Evolutionary conservation across 2,797 vertebrate species (phyloP), one percentile per base, ranked within the genome.

Genomic region (Gymnothorax javanicus): DNA sequence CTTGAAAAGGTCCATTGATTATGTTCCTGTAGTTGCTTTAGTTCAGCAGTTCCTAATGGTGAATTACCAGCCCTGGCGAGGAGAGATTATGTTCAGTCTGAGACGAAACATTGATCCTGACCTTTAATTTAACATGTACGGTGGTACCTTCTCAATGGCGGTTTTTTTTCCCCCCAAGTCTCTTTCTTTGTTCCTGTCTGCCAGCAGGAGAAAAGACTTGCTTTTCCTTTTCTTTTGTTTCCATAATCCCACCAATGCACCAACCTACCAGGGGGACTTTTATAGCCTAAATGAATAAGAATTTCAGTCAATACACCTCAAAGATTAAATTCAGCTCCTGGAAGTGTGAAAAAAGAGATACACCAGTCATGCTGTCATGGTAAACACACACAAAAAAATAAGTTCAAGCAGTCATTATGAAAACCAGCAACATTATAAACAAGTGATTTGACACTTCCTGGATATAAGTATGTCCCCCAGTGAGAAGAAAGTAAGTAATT

Each of bases 41-140:
- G 43, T 52, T 79, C 23, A n/a, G 75, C 50, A 20, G 43, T 54
- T 23, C 50, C 20, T 79, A 56, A 67, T 20, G 25, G 50, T 54
- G 43, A 79, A 79, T 79, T 54, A 52, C 50, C 17, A 0, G 17
- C 17, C 20, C 33, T 12, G 2, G 73, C 5, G 33, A 75, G 12
- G 2, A 23, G 75, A 23, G 75, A 2, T 50, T 20, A 7, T 79
- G 50, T 79, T 79, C 15, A 79, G 50, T 23, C 75, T 79, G 75
- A 54, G 43, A 52, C 17, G 17, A 79, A 54, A 54, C 50, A 79
- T 79, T 79, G 75, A 79, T 56, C 50, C 50, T 79, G 50, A 79
- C 27, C 27, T 52, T 73, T 73, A 73, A 73, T 73, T 79, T 79
- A 79, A 54, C 23, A 79, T 79, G 17, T 79, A n/a, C 20, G 50